Conservation (phyloP, 2,797 vertebrate species). For the Pangasius mekongensis region DNA sequence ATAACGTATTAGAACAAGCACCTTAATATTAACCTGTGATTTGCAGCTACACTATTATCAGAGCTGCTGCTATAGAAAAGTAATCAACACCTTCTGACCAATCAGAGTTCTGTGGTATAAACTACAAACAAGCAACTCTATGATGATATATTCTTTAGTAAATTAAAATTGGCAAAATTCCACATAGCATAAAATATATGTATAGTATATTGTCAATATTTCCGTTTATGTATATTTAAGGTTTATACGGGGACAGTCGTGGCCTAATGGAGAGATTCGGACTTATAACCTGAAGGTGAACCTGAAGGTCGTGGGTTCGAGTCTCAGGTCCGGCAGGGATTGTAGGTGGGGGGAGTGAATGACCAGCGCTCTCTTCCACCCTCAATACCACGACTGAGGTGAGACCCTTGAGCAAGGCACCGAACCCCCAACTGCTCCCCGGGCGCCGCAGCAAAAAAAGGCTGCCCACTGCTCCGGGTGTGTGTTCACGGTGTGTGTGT, state of each 20-base stretch:
- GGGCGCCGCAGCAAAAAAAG: no score
- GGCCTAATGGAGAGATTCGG: not conserved
- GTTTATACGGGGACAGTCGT: no score
- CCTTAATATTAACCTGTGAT: not conserved
- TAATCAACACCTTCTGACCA: not conserved
- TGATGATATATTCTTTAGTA: not conserved
- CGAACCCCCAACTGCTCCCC: no score
- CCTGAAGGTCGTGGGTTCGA: no score
- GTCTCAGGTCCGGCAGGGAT: no score
- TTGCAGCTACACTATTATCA: not conserved
- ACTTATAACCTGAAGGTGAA: no score
- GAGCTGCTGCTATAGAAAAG: not conserved
- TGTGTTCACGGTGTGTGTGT: no score
- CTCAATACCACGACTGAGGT: no score
- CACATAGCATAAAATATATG: not conserved
- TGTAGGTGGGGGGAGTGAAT: no score
- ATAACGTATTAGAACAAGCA: not conserved
- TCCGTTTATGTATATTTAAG: not conserved
- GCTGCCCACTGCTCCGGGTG: no score
- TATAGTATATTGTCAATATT: not conserved
- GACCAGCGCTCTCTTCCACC: no score
- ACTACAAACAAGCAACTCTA: not conserved
- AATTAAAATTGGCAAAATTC: not conserved
- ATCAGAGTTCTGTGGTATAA: not conserved
- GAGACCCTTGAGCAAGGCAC: no score